These are phyloP conservation scores for Henricia sp. DNA, from an alignment of 53 echinoderm and acorn worm species.

Conservation along the genomic window DNA sequence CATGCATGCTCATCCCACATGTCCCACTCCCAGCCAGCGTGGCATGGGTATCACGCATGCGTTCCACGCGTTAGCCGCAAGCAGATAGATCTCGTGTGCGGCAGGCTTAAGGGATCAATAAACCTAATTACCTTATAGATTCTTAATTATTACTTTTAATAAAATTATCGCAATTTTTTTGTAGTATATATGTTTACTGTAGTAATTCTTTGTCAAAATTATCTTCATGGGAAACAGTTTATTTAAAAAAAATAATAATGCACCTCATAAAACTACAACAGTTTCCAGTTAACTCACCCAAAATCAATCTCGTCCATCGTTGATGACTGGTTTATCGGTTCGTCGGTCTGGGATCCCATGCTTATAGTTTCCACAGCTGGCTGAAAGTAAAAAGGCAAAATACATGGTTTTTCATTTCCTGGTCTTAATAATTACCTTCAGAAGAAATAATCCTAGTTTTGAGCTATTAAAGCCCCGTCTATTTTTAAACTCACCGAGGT, in stretches of 20 bases:
- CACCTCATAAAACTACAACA: neutral
- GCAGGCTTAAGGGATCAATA: too few relatives aligned
- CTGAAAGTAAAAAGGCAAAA: neutral
- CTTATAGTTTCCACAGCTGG: constrained; percentile 36
- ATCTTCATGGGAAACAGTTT: neutral
- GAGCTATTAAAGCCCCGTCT: neutral
- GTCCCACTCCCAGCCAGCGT: too few relatives aligned
- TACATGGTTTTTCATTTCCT: neutral
- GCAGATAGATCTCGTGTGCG: too few relatives aligned
- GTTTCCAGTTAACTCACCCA: constrained; percentile 3
- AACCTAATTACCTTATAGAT: neutral
- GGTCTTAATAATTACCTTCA: neutral
- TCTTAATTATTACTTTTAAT: neutral
- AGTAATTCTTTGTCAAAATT: too few relatives aligned
- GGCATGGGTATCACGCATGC: too few relatives aligned
- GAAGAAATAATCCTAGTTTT: neutral
- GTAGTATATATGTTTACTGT: neutral
- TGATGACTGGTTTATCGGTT: neutral
- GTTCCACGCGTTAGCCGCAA: too few relatives aligned
- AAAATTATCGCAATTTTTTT: too few relatives aligned
- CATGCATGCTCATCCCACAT: too few relatives aligned
- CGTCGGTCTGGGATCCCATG: constrained; percentile 49
- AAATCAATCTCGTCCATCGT: constrained; percentile 33
- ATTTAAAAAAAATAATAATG: too few relatives aligned
- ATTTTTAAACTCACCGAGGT: neutral